Percentiles rank a stretch among this genome's conserved stretches.
phyloP scores from a whole-genome alignment of 1,140 invertebrate genomes.

The Condylostylus longicornis region DNA sequence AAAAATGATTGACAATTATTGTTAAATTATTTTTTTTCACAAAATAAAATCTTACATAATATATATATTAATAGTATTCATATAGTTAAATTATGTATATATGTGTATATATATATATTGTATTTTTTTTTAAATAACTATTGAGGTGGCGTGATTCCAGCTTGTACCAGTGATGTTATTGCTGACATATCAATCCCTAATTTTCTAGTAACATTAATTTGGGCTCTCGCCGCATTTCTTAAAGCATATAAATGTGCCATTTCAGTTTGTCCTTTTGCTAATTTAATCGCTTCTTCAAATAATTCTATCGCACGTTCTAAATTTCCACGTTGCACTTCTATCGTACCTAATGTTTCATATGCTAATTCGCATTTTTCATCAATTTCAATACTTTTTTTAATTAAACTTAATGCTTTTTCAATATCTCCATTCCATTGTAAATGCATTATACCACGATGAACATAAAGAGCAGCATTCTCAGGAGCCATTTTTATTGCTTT shows the following conservation, averaged over 20 bases:
- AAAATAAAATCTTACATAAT: no score
- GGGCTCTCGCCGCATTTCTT: slow-evolving; percentile 71
- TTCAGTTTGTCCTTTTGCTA: slow-evolving; percentile 72
- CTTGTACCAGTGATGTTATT: slow-evolving; percentile 21
- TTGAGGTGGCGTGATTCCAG: slow-evolving; percentile 11
- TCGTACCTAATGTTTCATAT: slow-evolving; percentile 85
- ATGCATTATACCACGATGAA: slow-evolving; percentile 71
- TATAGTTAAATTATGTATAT: no score
- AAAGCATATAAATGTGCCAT: slow-evolving; percentile 75
- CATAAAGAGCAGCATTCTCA: slow-evolving; percentile 68
- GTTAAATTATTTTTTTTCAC: no score
- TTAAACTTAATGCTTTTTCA: slow-evolving; percentile 58
- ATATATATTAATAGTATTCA: no score
- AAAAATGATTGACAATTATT: no score
- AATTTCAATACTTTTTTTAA: slow-evolving; percentile 68
- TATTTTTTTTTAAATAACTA: no score
- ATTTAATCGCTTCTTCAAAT: slow-evolving; percentile 76
- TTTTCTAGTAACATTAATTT: slow-evolving; percentile 61
- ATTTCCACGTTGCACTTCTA: slow-evolving; percentile 73
- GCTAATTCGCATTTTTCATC: slow-evolving; percentile 88
- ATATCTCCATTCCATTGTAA: slow-evolving; percentile 71
- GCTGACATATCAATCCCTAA: slow-evolving; percentile 45
- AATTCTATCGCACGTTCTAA: slow-evolving; percentile 63
- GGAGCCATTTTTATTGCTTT: slow-evolving; percentile 71
- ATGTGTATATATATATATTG: no score